A percentile compares a stretch with the other conserved stretches of the same genome.
Conservation (phyloP, 2,113 vertebrate genomes). For the Engraulis encrasicolus region DNA sequence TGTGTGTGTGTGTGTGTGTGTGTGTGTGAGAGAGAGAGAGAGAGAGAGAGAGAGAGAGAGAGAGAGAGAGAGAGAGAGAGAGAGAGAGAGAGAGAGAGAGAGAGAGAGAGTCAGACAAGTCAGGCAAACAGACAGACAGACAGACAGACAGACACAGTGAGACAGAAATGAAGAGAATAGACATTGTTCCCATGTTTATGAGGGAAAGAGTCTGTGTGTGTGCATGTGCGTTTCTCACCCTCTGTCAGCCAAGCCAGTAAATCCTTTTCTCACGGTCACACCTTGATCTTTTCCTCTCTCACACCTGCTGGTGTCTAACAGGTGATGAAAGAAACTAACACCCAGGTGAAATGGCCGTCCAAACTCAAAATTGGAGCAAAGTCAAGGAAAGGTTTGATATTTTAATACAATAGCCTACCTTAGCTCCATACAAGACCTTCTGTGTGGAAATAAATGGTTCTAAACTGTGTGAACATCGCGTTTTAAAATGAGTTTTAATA, state of each 20-base stretch:
- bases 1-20: not conserved
- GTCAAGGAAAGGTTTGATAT: conserved; percentile 76
- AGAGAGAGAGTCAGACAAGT: not conserved
- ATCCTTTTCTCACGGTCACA: conserved; percentile 13
- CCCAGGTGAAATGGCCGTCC: conserved; percentile 84
- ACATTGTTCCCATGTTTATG: not conserved
- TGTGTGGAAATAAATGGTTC: not conserved
- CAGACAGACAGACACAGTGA: too few relatives aligned
- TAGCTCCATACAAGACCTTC: not conserved
- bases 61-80: too few relatives aligned
- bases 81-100: not conserved
- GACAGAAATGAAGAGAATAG: too few relatives aligned
- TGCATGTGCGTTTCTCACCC: not conserved
- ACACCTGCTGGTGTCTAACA: conserved; percentile 52
- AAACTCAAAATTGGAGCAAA: conserved; percentile 83
- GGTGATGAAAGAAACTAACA: conserved; percentile 81
- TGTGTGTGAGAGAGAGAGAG: not conserved
- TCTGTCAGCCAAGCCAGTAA: not conserved
- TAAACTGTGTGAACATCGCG: not conserved
- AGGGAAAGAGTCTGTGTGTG: not conserved
- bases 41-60: not conserved
- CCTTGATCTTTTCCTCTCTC: conserved; percentile 7
- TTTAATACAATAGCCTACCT: conserved; percentile 40
- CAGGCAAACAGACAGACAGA: too few relatives aligned
- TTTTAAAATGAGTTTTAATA: too few relatives aligned